Evolutionary conservation across 1,140 invertebrate species (phyloP).

Genomic region (Atta texana): DNA sequence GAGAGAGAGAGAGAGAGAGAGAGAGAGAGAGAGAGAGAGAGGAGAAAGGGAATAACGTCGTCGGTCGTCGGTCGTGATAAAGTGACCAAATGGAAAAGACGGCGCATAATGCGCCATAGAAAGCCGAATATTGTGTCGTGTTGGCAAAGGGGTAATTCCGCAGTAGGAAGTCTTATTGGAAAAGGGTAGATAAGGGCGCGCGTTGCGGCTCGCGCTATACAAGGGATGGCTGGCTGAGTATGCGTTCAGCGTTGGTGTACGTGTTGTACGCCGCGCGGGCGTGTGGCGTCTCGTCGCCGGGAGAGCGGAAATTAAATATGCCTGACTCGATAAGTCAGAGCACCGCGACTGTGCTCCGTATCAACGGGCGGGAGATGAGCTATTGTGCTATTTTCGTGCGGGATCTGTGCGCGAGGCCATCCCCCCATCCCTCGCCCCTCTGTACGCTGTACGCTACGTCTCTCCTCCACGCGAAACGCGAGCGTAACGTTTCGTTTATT

Average conservation of each 20-base stretch:
- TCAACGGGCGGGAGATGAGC: constrained; percentile 85
- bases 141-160: constrained; percentile 84
- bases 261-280: constrained; percentile 36
- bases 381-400: constrained; percentile 86
- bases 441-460: constrained; percentile 55
- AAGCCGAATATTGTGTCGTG: constrained; percentile 80
- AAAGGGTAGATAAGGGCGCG: constrained; percentile 85
- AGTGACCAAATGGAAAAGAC: constrained; percentile 72
- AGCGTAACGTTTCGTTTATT: constrained; percentile 72
- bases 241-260: constrained; percentile 22
- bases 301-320: constrained; percentile 87
- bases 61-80: constrained; percentile 53
- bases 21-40: background rate
- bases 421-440: constrained; percentile 60
- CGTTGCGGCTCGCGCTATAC: background rate
- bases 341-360: constrained; percentile 80
- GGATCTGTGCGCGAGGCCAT: constrained; percentile 80
- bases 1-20: background rate
- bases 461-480: constrained; percentile 70
- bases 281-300: constrained; percentile 65
- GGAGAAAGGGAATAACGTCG: background rate
- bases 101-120: constrained; percentile 79
- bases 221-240: constrained; percentile 12
- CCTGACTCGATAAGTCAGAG: constrained; percentile 86
- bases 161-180: constrained; percentile 85